Conservation (phyloP, 2,113 vertebrate genomes). For the Sisor rabdophorus region DNA sequence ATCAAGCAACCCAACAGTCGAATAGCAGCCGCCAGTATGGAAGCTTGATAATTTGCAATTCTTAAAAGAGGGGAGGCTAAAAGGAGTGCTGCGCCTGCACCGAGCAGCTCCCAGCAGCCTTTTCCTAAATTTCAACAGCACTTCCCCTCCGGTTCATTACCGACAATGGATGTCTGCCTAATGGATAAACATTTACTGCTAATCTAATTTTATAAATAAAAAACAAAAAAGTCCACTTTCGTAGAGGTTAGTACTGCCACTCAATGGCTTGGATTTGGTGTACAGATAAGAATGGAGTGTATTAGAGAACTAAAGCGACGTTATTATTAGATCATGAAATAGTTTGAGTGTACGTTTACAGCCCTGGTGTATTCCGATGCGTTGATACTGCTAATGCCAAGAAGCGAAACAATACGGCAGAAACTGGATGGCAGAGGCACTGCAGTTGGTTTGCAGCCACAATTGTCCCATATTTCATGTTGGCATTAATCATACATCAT, state of each 20-base stretch:
- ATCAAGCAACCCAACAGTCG: conserved; percentile 88
- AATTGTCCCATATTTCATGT: conserved; percentile 72
- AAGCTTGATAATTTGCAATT: conserved; percentile 71
- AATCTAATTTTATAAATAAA: conserved; percentile 66
- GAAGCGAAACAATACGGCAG: conserved; percentile 64
- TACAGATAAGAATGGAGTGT: conserved; percentile 19
- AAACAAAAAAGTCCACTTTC: conserved; percentile 68
- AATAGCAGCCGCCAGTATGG: conserved; percentile 84
- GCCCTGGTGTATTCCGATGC: conserved; percentile 9
- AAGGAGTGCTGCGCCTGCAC: conserved; percentile 66
- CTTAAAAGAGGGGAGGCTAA: conserved; percentile 58
- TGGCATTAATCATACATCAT: conserved; percentile 80
- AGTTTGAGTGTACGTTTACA: conserved; percentile 18
- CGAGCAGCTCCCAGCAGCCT: conserved; percentile 69
- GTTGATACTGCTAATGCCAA: conserved; percentile 20
- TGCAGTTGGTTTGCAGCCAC: conserved; percentile 74
- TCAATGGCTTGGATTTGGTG: conserved; percentile 6
- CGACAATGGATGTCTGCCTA: conserved; percentile 73
- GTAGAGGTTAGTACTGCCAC: conserved; percentile 59
- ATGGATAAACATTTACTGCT: conserved; percentile 72
- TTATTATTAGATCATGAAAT: conserved; percentile 34
- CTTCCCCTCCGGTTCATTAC: conserved; percentile 74
- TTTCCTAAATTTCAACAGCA: conserved; percentile 66
- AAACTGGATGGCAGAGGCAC: conserved; percentile 66
- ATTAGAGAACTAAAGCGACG: conserved; percentile 47